These are phyloP conservation scores for Agrochola lota DNA, from an alignment of 2,888 invertebrate genomes.

Conservation along the genomic window DNA sequence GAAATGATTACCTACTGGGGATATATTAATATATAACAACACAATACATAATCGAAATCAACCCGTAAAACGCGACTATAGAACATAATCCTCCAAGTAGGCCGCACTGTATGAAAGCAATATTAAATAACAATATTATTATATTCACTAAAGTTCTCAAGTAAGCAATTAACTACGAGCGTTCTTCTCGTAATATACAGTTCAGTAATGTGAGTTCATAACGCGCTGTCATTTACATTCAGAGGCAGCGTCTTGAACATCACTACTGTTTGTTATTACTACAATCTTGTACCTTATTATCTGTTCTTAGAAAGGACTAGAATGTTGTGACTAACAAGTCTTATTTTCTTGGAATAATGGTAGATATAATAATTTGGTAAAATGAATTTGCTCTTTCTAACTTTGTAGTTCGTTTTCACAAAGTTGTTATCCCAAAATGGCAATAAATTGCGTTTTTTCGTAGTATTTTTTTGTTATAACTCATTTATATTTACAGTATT, in stretches of 20 bases:
- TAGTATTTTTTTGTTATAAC: neutral
- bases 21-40: neutral
- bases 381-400: neutral
- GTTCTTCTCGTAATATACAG: constrained; percentile 32
- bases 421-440: neutral
- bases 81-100: neutral
- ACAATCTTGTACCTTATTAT: constrained; percentile 35
- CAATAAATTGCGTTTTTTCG: no score
- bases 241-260: constrained; percentile 15
- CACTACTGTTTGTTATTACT: constrained; percentile 29
- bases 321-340: constrained; percentile 12
- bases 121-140: constrained; percentile 30
- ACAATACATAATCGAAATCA: neutral
- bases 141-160: constrained; percentile 47
- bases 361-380: constrained; percentile 2
- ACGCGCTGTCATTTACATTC: constrained; percentile 45
- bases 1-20: neutral
- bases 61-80: neutral
- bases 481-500: no score
- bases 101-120: constrained; percentile 5
- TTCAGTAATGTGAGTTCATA: constrained; percentile 42
- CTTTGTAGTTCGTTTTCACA: neutral
- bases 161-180: constrained; percentile 55
- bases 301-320: constrained; percentile 11
- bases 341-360: constrained; percentile 6